Evolutionary conservation across 2,888 invertebrate species (phyloP).

Genomic region (Drosophila setosimentum): DNA sequence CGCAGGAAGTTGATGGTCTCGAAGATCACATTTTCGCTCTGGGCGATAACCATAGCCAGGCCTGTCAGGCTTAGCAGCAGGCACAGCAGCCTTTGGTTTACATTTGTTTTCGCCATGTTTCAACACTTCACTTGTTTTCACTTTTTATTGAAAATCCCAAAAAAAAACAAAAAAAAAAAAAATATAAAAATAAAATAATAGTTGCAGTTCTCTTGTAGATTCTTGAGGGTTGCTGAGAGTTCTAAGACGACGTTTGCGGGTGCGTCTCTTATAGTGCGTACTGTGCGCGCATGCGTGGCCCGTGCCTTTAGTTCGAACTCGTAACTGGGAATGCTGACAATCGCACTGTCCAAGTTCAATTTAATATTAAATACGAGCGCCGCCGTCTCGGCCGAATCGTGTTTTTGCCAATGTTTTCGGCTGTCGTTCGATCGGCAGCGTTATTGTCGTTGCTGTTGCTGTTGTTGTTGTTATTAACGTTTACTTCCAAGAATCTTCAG

Average conservation of each 20-base stretch:
- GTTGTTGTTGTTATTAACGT: constrained; percentile 19
- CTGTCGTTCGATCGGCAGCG: constrained; percentile 32
- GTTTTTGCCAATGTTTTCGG: constrained; percentile 58
- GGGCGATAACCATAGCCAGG: constrained; percentile 26
- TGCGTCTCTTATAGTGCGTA: constrained; percentile 10
- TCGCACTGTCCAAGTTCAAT: constrained; percentile 76
- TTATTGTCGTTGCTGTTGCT: constrained; percentile 14
- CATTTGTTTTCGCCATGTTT: constrained; percentile 31
- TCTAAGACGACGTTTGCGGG: constrained; percentile 9
- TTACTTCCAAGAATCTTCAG: constrained; percentile 62
- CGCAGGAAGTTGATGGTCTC: constrained; percentile 81
- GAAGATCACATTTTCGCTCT: constrained; percentile 76
- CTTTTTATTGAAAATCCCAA: neutral
- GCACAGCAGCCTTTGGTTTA: constrained; percentile 8
- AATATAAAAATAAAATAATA: neutral
- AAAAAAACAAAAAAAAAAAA: constrained; percentile 16
- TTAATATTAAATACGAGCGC: constrained; percentile 76
- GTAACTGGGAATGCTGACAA: constrained; percentile 78
- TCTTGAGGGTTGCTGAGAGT: neutral
- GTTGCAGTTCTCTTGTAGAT: neutral
- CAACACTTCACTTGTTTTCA: constrained; percentile 38
- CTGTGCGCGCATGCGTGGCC: constrained; percentile 60
- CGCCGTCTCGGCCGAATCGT: constrained; percentile 48
- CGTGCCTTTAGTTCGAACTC: constrained; percentile 64
- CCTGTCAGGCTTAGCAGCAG: constrained; percentile 21